Conservation (phyloP, 2,113 vertebrate genomes). For the Mesoclemmys tuberculata region DNA sequence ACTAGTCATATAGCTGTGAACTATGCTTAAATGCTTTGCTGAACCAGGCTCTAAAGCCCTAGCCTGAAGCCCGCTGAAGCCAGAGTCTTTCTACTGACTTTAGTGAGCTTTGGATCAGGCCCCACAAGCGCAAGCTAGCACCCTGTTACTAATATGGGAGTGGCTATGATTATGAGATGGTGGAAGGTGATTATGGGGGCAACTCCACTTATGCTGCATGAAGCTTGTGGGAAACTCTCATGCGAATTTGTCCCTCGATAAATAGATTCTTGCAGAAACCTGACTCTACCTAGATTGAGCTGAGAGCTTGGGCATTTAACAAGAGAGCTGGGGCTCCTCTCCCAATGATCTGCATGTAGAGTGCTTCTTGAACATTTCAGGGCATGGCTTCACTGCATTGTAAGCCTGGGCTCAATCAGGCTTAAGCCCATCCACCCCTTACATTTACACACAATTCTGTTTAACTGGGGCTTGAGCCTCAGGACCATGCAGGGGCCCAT, state of each 20-base stretch:
- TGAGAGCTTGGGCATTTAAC: neutral
- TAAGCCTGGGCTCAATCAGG: too few species aligned
- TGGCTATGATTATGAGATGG: neutral
- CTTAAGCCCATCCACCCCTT: too few species aligned
- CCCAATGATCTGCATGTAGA: neutral
- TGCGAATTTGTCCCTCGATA: neutral
- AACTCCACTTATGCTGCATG: neutral
- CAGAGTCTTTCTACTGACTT: neutral
- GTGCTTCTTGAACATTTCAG: neutral
- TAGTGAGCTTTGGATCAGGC: neutral
- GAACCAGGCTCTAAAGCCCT: neutral
- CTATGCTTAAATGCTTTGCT: neutral
- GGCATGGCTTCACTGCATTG: too few species aligned
- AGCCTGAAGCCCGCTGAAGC: neutral
- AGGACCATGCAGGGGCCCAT: too few species aligned
- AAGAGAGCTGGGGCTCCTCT: rapidly evolving
- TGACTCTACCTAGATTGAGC: rapidly evolving
- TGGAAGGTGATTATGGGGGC: neutral
- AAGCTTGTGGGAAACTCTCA: neutral
- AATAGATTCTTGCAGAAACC: neutral
- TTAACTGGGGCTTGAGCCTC: too few species aligned
- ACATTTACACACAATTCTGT: too few species aligned
- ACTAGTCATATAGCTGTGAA: rapidly evolving
- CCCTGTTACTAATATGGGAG: neutral
- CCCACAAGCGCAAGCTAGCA: neutral